Conservation (phyloP, 2,797 vertebrate genomes). For the Gila robusta region DNA sequence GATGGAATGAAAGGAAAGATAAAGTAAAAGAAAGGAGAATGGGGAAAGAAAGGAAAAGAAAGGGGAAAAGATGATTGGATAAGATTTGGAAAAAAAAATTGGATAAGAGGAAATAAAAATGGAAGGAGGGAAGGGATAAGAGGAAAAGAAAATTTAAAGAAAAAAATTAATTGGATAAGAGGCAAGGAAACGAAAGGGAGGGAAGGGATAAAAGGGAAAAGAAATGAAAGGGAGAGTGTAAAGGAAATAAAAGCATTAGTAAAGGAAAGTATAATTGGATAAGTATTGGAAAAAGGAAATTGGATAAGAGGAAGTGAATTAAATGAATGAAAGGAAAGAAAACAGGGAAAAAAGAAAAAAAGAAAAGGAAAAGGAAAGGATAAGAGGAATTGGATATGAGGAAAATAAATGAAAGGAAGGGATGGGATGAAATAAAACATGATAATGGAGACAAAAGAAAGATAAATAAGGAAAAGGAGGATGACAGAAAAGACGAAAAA, state of each 20-base stretch:
- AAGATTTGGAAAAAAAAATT: background rate
- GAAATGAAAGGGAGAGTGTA: background rate
- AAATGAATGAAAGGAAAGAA: background rate
- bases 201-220: background rate
- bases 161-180: background rate
- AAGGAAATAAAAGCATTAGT: background rate
- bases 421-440: constrained; percentile 19
- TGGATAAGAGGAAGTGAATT: background rate
- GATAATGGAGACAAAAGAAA: constrained; percentile 33
- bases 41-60: background rate
- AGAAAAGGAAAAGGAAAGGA: background rate
- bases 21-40: background rate
- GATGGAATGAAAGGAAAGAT: background rate
- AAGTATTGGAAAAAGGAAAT: background rate
- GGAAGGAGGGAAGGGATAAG: background rate
- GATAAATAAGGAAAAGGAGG: constrained; percentile 34
- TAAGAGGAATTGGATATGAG: background rate
- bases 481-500: constrained; percentile 54
- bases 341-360: background rate
- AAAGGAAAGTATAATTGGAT: background rate
- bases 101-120: background rate
- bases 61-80: background rate
- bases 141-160: background rate
- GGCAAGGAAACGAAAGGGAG: background rate
- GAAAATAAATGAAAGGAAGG: background rate